These are phyloP conservation scores for Drosophila athabasca DNA, from an alignment of 1,140 invertebrate genomes.

Conservation along the genomic window DNA sequence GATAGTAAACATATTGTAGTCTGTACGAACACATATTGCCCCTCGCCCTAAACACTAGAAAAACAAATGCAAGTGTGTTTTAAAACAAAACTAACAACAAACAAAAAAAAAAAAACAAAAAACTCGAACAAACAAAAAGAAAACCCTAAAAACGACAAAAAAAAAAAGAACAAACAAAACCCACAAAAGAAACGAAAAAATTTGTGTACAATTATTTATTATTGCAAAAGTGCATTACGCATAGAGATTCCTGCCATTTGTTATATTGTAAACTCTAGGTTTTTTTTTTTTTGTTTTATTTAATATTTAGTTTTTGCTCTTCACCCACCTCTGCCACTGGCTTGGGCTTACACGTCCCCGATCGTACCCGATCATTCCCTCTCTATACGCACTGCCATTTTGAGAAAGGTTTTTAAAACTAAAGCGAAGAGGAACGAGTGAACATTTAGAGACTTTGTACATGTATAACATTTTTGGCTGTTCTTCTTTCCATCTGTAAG, in stretches of 20 bases:
- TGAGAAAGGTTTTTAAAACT: constrained; percentile 73
- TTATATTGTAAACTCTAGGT: constrained; percentile 22
- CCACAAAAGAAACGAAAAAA: constrained; percentile 46
- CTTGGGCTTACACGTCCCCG: background rate
- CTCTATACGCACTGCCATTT: constrained; percentile 72
- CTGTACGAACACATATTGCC: constrained; percentile 58
- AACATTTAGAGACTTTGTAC: constrained; percentile 77
- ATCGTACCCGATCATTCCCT: background rate
- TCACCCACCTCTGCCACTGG: background rate
- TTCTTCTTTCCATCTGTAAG: constrained; percentile 65
- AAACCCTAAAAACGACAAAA: constrained; percentile 36
- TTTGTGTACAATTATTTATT: constrained; percentile 34
- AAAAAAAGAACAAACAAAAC: constrained; percentile 49
- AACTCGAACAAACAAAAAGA: constrained; percentile 27
- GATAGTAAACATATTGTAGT: constrained; percentile 25
- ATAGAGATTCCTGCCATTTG: constrained; percentile 74
- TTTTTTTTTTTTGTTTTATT: constrained; percentile 29
- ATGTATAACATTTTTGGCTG: constrained; percentile 80
- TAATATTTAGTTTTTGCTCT: constrained; percentile 28
- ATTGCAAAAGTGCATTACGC: constrained; percentile 40
- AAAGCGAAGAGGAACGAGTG: constrained; percentile 31
- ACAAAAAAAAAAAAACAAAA: constrained; percentile 39
- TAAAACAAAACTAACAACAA: constrained; percentile 37
- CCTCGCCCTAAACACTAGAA: background rate
- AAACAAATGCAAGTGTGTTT: constrained; percentile 53